Base-by-base conservation (phyloP, 2,113 vertebrate genomes). In the Nipponia nippon region DNA sequence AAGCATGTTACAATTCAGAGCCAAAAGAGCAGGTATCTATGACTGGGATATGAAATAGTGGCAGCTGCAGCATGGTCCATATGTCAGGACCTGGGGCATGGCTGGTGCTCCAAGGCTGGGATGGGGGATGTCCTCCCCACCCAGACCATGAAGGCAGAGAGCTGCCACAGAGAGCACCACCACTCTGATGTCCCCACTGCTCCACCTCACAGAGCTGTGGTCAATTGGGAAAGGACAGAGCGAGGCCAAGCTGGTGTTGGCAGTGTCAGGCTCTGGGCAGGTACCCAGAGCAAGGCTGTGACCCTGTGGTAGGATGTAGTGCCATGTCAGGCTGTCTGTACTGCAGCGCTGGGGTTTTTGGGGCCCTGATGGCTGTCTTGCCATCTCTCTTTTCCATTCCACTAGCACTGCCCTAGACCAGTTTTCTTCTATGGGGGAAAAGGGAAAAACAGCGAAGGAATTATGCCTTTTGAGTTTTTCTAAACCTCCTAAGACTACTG, bases 301-400 rank as follows among this genome's bases (percentile, higher is more conserved):
- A 30, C 8, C 22, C 34, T 27, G 0, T 29, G 23, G 26, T 9
- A 38, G 36, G 16, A 15, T 52, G 34, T 6, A 40, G 7, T 21
- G 17, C 11, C 49, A 23, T 3, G 1, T 62, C 49, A 66, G 46
- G 65, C 20, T 61, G 26, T 52, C n/a, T 65, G 40, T 44, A 13
- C n/a, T 77, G 16, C 59, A 61, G 46, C 22, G 32, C 13, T 40
- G 70, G 50, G 56, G 8, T 6, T 80, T 46, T 58, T 25, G 20
- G 27, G 13, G 26, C 8, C 4, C 1, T 42, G 20, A 17, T 58
- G 21, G 6, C 34, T 86, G 11, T 63, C 79, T 58, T 89, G 30
- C 20, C 29, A 49, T 58, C 16, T 13, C 1, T 61, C 13, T 53
- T 90, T 88, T 93, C 23, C 42, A 38, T 65, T 83, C 22, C 25